Percentiles rank a stretch among this genome's conserved stretches.
Conservation (phyloP, 1,140 invertebrate species). For the Kradibia gibbosae region DNA sequence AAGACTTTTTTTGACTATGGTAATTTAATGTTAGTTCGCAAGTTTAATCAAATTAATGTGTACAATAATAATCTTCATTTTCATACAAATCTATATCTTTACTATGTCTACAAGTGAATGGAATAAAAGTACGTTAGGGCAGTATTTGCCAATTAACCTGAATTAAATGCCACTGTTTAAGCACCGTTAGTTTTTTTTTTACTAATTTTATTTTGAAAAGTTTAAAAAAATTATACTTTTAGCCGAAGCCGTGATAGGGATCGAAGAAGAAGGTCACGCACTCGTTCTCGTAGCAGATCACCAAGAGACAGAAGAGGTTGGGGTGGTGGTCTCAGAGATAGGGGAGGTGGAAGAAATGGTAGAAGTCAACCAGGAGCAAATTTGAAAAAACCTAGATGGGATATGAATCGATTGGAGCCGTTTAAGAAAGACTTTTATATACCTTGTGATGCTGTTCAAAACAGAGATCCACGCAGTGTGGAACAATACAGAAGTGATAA, state of each 20-base stretch:
- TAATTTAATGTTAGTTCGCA: too few species aligned
- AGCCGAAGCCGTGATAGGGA: conserved; percentile 69
- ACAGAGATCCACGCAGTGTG: conserved; percentile 80
- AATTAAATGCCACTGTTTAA: too few species aligned
- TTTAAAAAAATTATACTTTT: conserved; percentile 13
- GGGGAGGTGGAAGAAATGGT: conserved; percentile 80
- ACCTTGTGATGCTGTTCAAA: conserved; percentile 82
- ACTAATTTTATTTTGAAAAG: too few species aligned
- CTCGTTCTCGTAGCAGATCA: conserved; percentile 66
- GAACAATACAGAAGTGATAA: conserved; percentile 83
- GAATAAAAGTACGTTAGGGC: too few species aligned
- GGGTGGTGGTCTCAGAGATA: conserved; percentile 73
- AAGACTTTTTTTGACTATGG: too few species aligned
- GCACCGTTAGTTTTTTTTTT: too few species aligned
- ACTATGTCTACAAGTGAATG: too few species aligned
- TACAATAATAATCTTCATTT: too few species aligned
- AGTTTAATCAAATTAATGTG: too few species aligned
- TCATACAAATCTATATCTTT: too few species aligned
- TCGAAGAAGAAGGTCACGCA: conserved; percentile 65
- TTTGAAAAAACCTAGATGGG: conserved; percentile 88
- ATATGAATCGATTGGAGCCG: conserved; percentile 82
- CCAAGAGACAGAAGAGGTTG: conserved; percentile 62
- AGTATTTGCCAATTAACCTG: too few species aligned
- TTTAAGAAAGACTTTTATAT: conserved; percentile 96
- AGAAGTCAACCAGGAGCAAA: conserved; percentile 78